These are phyloP conservation scores for Podabrus alpinus DNA, from an alignment of 2,888 invertebrate species.

Conservation along the genomic window DNA sequence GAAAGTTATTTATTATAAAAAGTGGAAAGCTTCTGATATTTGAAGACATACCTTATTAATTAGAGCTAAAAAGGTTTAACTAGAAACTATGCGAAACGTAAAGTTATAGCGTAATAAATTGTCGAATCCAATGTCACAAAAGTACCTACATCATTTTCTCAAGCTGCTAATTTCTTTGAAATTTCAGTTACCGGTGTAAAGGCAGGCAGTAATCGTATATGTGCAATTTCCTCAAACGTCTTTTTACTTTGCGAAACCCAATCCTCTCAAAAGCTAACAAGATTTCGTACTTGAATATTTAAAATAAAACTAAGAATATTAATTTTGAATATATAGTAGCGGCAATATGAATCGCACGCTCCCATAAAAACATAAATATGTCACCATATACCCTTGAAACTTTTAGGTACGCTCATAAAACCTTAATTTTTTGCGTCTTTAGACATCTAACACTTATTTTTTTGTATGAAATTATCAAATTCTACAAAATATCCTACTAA, in stretches of 20 bases:
- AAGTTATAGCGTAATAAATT: not conserved
- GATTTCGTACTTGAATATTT: not conserved
- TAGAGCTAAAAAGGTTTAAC: no score
- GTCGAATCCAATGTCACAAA: not conserved
- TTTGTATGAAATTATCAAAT: no score
- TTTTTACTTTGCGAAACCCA: not conserved
- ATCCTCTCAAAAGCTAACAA: not conserved
- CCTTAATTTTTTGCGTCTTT: no score
- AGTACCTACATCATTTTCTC: not conserved
- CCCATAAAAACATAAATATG: no score
- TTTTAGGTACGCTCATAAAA: no score
- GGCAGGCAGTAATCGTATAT: not conserved
- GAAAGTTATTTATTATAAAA: no score
- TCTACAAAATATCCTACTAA: no score
- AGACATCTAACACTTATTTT: no score
- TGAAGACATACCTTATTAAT: no score
- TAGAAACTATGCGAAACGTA: not conserved
- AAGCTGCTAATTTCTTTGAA: not conserved
- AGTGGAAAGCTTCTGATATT: no score
- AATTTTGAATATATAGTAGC: not conserved
- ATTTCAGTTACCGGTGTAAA: not conserved
- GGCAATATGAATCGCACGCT: no score
- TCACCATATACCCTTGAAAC: no score
- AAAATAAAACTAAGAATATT: not conserved
- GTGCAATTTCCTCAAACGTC: not conserved